Base-by-base conservation (phyloP, 2,113 vertebrate species). In the Syngnathus typhle region DNA sequence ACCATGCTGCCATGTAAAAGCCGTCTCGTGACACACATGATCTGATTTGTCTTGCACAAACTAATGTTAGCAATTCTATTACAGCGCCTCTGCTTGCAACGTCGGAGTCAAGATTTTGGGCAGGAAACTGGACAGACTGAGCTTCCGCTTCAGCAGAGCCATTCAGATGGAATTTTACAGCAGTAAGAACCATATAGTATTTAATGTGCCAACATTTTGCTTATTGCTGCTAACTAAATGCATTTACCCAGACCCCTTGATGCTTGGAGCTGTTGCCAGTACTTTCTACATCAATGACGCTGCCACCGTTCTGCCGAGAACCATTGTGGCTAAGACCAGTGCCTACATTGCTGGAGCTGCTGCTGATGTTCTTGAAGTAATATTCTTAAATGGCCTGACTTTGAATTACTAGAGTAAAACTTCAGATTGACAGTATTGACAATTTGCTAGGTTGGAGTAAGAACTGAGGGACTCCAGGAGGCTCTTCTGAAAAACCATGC, bases 341-440 rank as follows among this genome's bases (percentile, higher is more conserved):
- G 91, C 88, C 6, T 91, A 89, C 80, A 39, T 91, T 38, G 76
- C 90, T 73, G 93, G 93, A 60, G 89, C 83, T 7, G 84, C 88
- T 76, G 87, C 91, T 79, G 91, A 94, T 84, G 72, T 93, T 69
- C 52, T 92, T 61, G 94, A 95, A 93, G 94, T 94, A 64, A 54
- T 15, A 64, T 47, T 47, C 16, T 39, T 21, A 60, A 60, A 8
- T 12, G 18, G 4, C 37, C n/a, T 44, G 2, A 15, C 60, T 62
- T 15, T 46, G 10, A 60, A 43, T 18, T 0, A 9, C 8, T 39
- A 52, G 38, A 51, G 2, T 21, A 8, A 5, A 52, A 18, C 6
- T 3, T 9, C 7, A 3, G 3, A 64, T 49, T 59, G 51, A 73
- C 39, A 49, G 60, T 62, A 5, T 5, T 60, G 6, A 49, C 12